Evolutionary conservation across 2,888 invertebrate species (phyloP), one percentile per base, ranked within the genome.

Genomic region (Nymphalis c-album): DNA sequence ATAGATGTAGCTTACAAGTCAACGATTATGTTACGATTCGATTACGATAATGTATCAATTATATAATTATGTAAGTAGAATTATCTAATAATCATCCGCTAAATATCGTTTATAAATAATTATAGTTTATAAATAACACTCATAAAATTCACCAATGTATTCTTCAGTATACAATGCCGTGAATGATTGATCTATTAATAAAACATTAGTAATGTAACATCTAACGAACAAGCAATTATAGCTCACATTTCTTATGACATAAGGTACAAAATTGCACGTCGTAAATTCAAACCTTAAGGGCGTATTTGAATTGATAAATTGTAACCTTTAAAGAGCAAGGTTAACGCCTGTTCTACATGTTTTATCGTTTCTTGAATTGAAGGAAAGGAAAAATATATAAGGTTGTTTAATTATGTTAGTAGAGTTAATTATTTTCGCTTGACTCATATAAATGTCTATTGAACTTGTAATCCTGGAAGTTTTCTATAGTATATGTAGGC

Each of bases 191-290:
- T 57, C 18, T n/a, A n/a, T n/a, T n/a, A n/a, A n/a, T 40, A 40
- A 55, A 40, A 40, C 6, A 31, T 31, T 18, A 35, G 10, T n/a
- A 57, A 57, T 5, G 31, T n/a, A 22, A 26, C 57, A 26, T 22
- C n/a, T n/a, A n/a, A n/a, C n/a, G n/a, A n/a, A 18, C 45, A 64
- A 22, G 1, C 18, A 26, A 59, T 59, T 59, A 50, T 45, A 40
- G 26, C 13, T 16, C 47, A 55, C 18, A 57, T 55, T n/a, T 13
- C 45, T 26, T 51, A 5, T 8, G 22, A 18, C 16, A 64, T 59
- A 64, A 50, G 64, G 48, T 64, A 64, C 26, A 64, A 64, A 51
- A 31, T 64, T 16, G 64, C 45, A 40, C 46, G 59, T 45, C 22
- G 57, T 63, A 63, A 62, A 57, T 26, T 50, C 40, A n/a, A 35